Evolutionary conservation across 23 tunicate species (phyloP), one percentile per base, ranked within the genome.

Genomic region (Trididemnum nubilum): DNA sequence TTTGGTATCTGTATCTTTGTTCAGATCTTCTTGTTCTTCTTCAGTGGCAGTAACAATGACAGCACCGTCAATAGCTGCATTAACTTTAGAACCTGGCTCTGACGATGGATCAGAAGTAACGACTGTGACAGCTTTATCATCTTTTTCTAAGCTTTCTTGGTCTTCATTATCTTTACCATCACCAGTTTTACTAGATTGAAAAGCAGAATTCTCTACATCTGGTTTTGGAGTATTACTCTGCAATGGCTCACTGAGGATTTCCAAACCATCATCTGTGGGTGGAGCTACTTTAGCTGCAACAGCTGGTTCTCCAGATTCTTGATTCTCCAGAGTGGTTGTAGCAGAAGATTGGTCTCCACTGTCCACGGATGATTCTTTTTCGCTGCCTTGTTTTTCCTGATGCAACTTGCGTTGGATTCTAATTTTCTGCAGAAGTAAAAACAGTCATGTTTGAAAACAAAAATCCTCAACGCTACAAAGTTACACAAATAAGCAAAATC

Each of bases 1-100:
- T n/a, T n/a, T n/a, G n/a, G n/a, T n/a, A n/a, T 63, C 70, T 23
- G 70, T 63, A 4, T 63, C 70, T 63, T 63, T 63, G 31, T 63
- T 23, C 5, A 23, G n/a, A 4, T 63, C 70, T 9, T 63, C 23
- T 63, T 9, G 15, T 44, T 7, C 54, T 63, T 24, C 70, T 63
- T 27, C 70, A 23, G n/a, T 63, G 31, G 15, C 54, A 44, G 54
- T 44, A 7, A 7, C 54, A 44, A 7, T 15, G 9, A 7, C 54
- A 44, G 54, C 9, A 7, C 15, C 54, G 9, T 44, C 54, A 7
- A 15, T 44, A 44, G 9, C 15, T 7, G 9, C 12, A 44, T 44
- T 15, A 44, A 44, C 54, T 44, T 44, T 15, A 7, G 54, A 44
- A 44, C 54, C 54, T 44, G n/a, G n/a, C 12, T 15, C 15, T 9